Evolutionary conservation across 2,888 invertebrate species (phyloP), one percentile per base, ranked within the genome.

Genomic region (Cerceris rybyensis): DNA sequence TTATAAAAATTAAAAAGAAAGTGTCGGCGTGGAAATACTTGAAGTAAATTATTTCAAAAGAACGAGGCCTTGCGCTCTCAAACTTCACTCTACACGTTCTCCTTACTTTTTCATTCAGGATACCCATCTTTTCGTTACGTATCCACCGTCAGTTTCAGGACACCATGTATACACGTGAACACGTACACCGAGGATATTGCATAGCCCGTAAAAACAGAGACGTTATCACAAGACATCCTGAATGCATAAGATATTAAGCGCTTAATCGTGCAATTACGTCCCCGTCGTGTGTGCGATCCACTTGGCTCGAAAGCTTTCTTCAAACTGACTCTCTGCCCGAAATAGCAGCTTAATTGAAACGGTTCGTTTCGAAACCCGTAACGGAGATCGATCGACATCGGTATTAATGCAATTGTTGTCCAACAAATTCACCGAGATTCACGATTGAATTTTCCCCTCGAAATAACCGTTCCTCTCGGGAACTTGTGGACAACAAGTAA

Each of bases 211-310:
- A 66, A 67, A 63, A 75, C 57, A 65, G 61, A 71, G 71, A 71
- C 75, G 71, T 75, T 71, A 71, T 71, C 75, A 49, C 28, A 28
- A 50, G 61, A 43, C 57, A 63, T 43, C 46, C 43, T 61, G 75
- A 75, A 75, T 75, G 75, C 75, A 75, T 75, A 75, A 75, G 71
- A 75, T 71, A 75, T 75, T 64, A 66, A 58, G 46, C 71, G 49
- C 57, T 75, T 75, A 75, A 75, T 75, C 63, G 66, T 55, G 59
- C 65, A 75, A 75, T 75, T 66, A 66, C 60, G 64, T 65, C 63
- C 60, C 42, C 55, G 43, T 28, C 63, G 46, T 28, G 42, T 14
- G 54, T 13, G 17, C 41, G 64, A 58, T 43, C 49, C 64, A 58
- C 41, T 13, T 46, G n/a, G 16, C 59, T 54, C 43, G 49, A 52